phyloP scores from a whole-genome alignment of 2,888 invertebrate genomes.

The Apantesis nais region DNA sequence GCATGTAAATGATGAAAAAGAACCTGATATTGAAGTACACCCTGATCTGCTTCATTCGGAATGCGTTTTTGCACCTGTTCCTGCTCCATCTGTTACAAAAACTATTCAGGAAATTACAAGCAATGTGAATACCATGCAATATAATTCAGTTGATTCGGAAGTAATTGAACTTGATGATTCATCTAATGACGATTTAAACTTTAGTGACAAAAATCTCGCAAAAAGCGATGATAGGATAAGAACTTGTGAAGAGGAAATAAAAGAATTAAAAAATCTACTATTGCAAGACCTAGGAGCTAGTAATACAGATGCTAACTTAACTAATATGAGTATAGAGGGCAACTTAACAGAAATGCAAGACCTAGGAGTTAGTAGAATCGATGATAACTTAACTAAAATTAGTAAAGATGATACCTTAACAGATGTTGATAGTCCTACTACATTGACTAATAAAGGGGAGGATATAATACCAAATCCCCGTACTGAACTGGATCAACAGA shows the following conservation, averaged over 20 bases:
- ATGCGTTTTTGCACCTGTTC: neutral
- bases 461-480: neutral
- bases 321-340: neutral
- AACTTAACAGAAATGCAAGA: too few relatives aligned
- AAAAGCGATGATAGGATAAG: neutral
- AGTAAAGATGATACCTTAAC: constrained; percentile 3
- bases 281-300: constrained; percentile 57
- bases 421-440: neutral
- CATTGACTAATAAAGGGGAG: constrained; percentile 10
- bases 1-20: constrained; percentile 1
- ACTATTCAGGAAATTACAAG: neutral
- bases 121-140: neutral
- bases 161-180: constrained; percentile 68
- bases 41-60: neutral
- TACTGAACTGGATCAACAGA: neutral
- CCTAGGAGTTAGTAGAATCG: constrained; percentile 48
- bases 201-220: constrained; percentile 2
- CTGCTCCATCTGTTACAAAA: constrained; percentile 3
- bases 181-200: constrained; percentile 55
- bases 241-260: constrained; percentile 43
- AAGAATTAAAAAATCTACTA: constrained; percentile 54
- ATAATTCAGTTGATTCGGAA: constrained; percentile 28
- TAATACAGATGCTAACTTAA: constrained; percentile 14
- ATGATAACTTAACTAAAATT: neutral
- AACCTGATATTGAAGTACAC: neutral